These are phyloP conservation scores for Aurelia coerulea DNA, from an alignment of 30 jellyfish, hydroid and myxozoan genomes.

Conservation along the genomic window DNA sequence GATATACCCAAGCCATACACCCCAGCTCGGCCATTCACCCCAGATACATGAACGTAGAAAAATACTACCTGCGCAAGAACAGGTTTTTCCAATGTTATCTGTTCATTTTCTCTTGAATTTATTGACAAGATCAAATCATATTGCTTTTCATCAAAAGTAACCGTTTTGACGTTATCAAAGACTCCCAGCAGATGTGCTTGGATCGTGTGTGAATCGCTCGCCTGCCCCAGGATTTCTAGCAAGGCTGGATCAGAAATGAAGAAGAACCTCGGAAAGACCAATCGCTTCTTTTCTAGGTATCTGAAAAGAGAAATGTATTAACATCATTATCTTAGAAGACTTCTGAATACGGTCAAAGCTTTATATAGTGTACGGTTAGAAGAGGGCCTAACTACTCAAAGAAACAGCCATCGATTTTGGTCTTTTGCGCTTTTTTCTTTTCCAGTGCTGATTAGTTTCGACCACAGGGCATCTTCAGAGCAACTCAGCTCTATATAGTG, in stretches of 20 bases:
- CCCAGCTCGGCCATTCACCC: too few species aligned
- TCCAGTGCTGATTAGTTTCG: too few species aligned
- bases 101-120: conserved; percentile 84
- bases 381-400: too few species aligned
- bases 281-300: conserved; percentile 89
- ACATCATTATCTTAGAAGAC: not conserved
- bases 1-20: too few species aligned
- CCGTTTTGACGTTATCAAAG: conserved; percentile 88
- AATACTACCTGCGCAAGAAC: conserved; percentile 78
- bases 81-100: conserved; percentile 57
- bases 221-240: conserved; percentile 92
- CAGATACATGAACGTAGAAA: too few species aligned
- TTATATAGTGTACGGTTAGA: too few species aligned
- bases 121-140: conserved; percentile 71
- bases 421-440: too few species aligned
- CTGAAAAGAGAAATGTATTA: conserved; percentile 10
- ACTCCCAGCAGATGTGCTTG: conserved; percentile 90
- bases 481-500: too few species aligned
- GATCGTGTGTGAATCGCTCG: conserved; percentile 92
- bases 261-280: conserved; percentile 89
- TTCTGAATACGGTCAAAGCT: too few species aligned
- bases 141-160: conserved; percentile 77
- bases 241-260: conserved; percentile 94
- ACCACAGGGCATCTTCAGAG: too few species aligned
- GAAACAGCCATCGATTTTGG: too few species aligned